Conservation (phyloP, 2,797 vertebrate genomes). For the Myioborus melanocephalus region DNA sequence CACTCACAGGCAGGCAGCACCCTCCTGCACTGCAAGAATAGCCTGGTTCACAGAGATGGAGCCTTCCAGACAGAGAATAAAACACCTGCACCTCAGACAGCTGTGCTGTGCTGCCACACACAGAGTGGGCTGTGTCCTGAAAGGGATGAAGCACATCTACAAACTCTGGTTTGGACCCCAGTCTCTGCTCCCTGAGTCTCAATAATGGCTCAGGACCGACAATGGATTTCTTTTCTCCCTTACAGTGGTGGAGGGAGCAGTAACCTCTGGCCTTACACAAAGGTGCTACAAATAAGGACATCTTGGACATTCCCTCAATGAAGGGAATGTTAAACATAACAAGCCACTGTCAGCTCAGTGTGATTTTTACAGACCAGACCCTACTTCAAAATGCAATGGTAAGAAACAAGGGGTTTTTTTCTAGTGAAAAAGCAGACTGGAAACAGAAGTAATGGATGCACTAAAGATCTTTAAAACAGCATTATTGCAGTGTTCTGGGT, state of each 20-base stretch:
- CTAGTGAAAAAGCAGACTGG: neutral
- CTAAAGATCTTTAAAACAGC: constrained; percentile 27
- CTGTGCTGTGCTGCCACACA: neutral
- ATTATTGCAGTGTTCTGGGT: constrained; percentile 16
- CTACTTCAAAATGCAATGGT: neutral
- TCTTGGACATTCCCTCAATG: neutral
- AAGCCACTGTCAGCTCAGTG: neutral
- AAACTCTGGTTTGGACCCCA: neutral
- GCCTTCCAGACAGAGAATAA: neutral
- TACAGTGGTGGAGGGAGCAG: neutral
- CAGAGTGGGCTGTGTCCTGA: neutral
- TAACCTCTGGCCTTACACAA: neutral
- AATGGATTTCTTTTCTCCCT: neutral
- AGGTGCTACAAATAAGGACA: neutral
- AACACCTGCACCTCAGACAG: neutral
- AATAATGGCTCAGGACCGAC: neutral
- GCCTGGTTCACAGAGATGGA: neutral
- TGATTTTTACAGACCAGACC: neutral
- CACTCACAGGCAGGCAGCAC: neutral
- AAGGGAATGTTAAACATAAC: neutral
- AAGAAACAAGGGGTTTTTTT: neutral
- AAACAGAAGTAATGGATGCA: constrained; percentile 11
- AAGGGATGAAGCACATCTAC: neutral
- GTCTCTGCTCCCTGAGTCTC: neutral
- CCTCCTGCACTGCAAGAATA: neutral